Base-by-base conservation (phyloP, 2,113 vertebrate species). In the Struthidea cinerea region DNA sequence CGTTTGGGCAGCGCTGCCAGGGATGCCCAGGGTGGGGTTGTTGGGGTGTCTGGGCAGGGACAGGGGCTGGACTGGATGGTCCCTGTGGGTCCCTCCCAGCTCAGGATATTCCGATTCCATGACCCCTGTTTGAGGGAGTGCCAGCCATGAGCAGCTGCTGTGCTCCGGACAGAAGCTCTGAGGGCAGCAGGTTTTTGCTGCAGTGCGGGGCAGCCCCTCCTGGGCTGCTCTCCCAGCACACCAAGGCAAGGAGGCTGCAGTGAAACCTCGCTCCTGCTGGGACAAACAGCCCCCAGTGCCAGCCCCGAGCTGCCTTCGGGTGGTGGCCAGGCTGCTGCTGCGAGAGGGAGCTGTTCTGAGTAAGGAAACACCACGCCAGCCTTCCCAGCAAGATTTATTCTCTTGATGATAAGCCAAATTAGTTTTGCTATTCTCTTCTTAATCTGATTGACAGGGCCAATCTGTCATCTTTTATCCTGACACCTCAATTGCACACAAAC, bases 351-450 rank as follows among this genome's bases (percentile, higher is more conserved):
- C 35, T 53, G 46, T 5, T 69, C 7, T 6, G 41, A 67, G 3
- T 7, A 16, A 52, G 49, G 17, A 56, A 91, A 55, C 52, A 12
- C 30, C 27, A 4, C 53, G 41, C 13, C 61, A n/a, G 32, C 52
- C 74, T 70, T 33, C 61, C 77, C 84, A 27, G 6, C 47, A 60
- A 84, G 87, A 94, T 93, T 91, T 82, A 87, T 95, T 70, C 75
- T 75, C 70, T 17, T 27, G 74, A 69, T 89, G 88, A 79, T 83
- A 57, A 89, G 56, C 74, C 82, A 89, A 88, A 90, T 94, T 69
- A 94, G 67, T 60, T 84, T 67, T 88, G 82, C 79, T 84, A 6
- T 87, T 95, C 57, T 83, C 63, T 88, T 82, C 67, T 18, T 57
- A 52, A 74, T 68, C 74, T 87, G 93, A 87, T 26, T 83, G 93